phyloP scores from a whole-genome alignment of 2,113 vertebrate species.

The Oceanites oceanicus region DNA sequence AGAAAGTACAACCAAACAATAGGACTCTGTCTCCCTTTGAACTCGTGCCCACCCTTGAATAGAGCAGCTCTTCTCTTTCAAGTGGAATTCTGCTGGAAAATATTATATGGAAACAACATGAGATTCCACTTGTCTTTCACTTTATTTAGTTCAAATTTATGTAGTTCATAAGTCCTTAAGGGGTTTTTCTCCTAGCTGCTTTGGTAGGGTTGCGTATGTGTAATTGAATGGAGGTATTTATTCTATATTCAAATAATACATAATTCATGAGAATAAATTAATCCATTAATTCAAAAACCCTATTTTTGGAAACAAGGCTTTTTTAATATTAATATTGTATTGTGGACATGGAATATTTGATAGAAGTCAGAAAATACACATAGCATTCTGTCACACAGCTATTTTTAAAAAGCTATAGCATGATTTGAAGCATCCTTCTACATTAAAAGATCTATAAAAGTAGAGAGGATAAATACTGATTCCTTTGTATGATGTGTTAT shows the following conservation, averaged over 20 bases:
- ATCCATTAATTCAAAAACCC: background rate
- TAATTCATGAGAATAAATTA: background rate
- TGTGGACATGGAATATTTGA: background rate
- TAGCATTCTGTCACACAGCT: background rate
- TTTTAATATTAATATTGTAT: background rate
- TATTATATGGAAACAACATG: background rate
- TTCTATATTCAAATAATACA: background rate
- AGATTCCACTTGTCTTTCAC: background rate
- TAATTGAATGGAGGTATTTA: background rate
- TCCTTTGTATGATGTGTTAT: background rate
- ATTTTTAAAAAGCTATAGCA: background rate
- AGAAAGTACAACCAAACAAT: background rate
- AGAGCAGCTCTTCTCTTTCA: background rate
- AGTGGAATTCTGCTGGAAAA: background rate
- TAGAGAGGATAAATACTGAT: background rate
- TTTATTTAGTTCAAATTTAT: background rate
- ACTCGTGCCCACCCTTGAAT: fast-evolving
- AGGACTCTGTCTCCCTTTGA: background rate
- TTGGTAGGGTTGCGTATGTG: background rate
- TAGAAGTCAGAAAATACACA: background rate
- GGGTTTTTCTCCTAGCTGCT: background rate
- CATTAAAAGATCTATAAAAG: background rate
- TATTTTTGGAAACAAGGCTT: background rate
- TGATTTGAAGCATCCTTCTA: background rate
- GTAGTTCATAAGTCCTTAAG: background rate